Evolutionary conservation across 2,113 vertebrate genomes (phyloP), one percentile per base, ranked within the genome.

Genomic region (Alethe diademata): DNA sequence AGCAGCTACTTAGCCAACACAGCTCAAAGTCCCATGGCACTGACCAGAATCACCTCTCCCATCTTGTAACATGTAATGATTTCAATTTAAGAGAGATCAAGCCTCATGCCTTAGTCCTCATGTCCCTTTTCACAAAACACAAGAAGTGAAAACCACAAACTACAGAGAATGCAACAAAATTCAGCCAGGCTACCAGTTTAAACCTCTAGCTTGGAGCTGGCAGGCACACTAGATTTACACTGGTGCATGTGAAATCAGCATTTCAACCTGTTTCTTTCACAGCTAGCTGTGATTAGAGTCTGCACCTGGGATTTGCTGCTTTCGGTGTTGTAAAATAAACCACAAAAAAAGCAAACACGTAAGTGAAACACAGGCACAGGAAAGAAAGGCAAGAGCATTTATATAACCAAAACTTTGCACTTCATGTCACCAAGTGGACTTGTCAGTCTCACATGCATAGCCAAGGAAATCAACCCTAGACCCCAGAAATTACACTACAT

Each of bases 401-500:
- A 73, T 84, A 65, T 62, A 96, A 94, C 62, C 62, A 89, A 96
- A 94, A 83, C 38, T 76, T 81, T 53, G 35, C 69, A 83, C 40
- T 91, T 91, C 47, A 14, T 87, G 86, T 95, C 81, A 95, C 66
- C 86, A 95, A 95, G 91, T 50, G 78, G 79, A 92, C 72, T 87
- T 95, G 76, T 93, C 88, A 89, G 83, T 94, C 95, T 95, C 61
- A 71, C 45, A 50, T 74, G 47, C 67, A 80, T 48, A 95, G 82
- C 84, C 84, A 91, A 96, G 92, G 72, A 93, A 97, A 92, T 95
- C 86, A 96, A 94, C 84, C 72, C 66, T 94, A 76, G 86, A 91
- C 74, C 86, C 64, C 71, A 94, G 84, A 94, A 96, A 95, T 96
- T 93, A 78, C 3, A 6, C 74, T 95, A 80, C 12, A 5, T 96